Conservation (phyloP, 2,113 vertebrate species). For the Ceyx melanurus region DNA sequence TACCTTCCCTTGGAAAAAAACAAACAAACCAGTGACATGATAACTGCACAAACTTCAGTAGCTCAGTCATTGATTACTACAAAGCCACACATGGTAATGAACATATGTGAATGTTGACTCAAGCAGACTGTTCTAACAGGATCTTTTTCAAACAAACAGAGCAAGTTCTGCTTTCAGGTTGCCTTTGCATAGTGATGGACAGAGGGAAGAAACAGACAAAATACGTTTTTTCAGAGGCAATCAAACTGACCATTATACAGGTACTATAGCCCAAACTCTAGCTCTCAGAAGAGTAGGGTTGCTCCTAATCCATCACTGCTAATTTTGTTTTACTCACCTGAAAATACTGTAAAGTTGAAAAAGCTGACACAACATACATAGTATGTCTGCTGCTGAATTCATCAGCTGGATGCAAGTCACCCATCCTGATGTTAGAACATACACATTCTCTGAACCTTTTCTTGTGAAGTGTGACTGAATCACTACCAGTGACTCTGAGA, state of each 20-base stretch:
- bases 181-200: neutral
- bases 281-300: neutral
- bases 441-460: neutral
- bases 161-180: neutral
- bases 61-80: neutral
- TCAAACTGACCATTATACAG: neutral
- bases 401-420: accelerated
- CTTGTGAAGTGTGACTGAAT: neutral
- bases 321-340: neutral
- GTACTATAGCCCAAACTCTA: neutral
- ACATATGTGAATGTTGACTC: neutral
- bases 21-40: neutral
- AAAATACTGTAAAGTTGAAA: neutral
- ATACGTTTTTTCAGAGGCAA: neutral
- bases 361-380: neutral
- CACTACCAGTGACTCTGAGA: neutral
- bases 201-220: neutral
- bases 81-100: neutral
- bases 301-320: neutral
- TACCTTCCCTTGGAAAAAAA: neutral
- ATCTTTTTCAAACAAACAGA: neutral
- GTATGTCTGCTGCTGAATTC: neutral
- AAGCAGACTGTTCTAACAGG: neutral
- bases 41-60: neutral
- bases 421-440: neutral